Evolutionary conservation across 2,797 vertebrate species (phyloP).

Genomic region (Pseudopleuronectes americanus): DNA sequence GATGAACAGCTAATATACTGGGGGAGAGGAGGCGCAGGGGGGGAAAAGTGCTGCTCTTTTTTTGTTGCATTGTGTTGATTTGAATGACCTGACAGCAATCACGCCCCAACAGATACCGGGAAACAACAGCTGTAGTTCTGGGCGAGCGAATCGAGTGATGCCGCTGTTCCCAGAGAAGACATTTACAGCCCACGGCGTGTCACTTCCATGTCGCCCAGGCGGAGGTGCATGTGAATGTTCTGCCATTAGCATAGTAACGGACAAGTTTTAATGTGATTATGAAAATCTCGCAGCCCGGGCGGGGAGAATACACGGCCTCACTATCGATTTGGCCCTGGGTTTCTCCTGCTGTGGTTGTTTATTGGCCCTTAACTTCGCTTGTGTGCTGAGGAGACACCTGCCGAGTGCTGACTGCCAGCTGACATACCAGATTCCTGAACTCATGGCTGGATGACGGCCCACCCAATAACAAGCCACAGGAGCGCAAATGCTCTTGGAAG

Average conservation of each 20-base stretch:
- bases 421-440: conserved; percentile 68
- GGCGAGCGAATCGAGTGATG: conserved; percentile 42
- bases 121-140: conserved; percentile 65
- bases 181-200: conserved; percentile 64
- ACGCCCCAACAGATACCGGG: conserved; percentile 54
- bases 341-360: conserved; percentile 71
- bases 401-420: conserved; percentile 73
- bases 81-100: conserved; percentile 78
- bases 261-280: conserved; percentile 56
- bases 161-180: conserved; percentile 53
- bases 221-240: conserved; percentile 31
- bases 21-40: not conserved
- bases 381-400: conserved; percentile 71
- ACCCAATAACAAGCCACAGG: conserved; percentile 66
- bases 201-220: conserved; percentile 51
- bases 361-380: conserved; percentile 71
- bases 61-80: conserved; percentile 60
- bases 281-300: conserved; percentile 26
- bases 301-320: conserved; percentile 34
- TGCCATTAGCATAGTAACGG: conserved; percentile 13
- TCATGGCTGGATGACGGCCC: conserved; percentile 59
- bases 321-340: conserved; percentile 64
- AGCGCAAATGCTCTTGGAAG: conserved; percentile 38
- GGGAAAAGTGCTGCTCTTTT: conserved; percentile 20
- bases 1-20: conserved; percentile 33